Evolutionary conservation across 2,113 vertebrate genomes (phyloP).

Genomic region (Lampris megalopsis): DNA sequence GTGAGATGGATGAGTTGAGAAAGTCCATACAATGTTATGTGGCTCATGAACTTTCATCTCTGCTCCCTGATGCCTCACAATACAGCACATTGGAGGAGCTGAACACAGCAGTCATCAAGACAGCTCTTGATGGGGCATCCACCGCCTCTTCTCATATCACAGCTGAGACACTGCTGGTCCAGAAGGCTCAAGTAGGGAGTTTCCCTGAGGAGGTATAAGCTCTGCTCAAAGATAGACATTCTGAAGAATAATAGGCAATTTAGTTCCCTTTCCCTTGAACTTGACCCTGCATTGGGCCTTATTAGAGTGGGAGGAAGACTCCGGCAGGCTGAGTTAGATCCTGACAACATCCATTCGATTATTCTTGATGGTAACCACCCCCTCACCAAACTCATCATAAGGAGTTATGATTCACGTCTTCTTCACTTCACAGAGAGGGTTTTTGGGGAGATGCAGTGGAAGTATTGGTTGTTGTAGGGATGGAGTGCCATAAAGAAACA

Average conservation of each 20-base stretch:
- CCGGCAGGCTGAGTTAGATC: neutral
- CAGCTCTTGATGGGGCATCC: constrained; percentile 2
- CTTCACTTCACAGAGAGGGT: neutral
- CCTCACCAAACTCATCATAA: constrained; percentile 7
- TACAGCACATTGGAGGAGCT: no score
- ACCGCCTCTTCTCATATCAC: neutral
- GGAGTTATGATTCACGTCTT: neutral
- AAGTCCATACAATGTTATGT: no score
- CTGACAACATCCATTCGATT: constrained; percentile 8
- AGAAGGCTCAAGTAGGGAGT: constrained; percentile 1
- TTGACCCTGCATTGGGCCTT: neutral
- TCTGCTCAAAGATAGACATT: neutral
- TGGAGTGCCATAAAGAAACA: no score
- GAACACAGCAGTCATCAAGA: no score
- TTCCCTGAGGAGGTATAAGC: constrained; percentile 13
- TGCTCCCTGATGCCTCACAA: no score
- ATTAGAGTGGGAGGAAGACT: constrained; percentile 5
- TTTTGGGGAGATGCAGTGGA: neutral
- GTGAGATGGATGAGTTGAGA: no score
- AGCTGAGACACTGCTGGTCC: neutral
- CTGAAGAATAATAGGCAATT: constrained; percentile 5
- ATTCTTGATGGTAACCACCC: constrained; percentile 10
- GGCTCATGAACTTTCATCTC: no score
- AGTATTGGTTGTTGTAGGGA: no score
- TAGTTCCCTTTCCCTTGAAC: constrained; percentile 10